Conservation (phyloP, 2,797 vertebrate species). For the Cuniculus paca region DNA sequence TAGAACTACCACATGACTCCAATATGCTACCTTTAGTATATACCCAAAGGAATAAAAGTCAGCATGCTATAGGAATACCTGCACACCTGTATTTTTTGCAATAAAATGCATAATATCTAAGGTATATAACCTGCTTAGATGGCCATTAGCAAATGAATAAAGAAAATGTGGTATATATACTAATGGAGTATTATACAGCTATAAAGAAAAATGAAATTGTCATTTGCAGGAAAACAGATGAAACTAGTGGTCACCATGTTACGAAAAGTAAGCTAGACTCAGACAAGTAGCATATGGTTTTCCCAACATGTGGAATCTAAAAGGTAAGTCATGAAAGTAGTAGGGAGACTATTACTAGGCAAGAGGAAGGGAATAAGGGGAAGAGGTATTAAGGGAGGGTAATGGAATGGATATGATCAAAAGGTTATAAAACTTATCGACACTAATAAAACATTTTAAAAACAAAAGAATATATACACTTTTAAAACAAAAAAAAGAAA, state of each 20-base stretch:
- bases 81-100: neutral
- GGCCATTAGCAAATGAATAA: neutral
- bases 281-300: neutral
- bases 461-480: neutral
- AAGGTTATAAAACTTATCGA: neutral
- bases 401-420: neutral
- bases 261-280: neutral
- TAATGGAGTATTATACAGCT: neutral
- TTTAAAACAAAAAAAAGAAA: neutral
- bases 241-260: neutral
- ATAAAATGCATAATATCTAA: neutral
- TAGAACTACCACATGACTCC: neutral
- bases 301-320: neutral
- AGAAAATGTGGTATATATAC: neutral
- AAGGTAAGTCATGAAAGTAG: neutral
- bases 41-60: neutral
- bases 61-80: neutral
- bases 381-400: neutral
- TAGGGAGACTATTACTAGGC: neutral
- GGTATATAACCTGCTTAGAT: neutral
- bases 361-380: neutral
- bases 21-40: neutral
- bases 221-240: neutral
- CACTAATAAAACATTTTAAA: neutral
- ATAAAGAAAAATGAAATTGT: neutral